These are phyloP conservation scores for Conus ventricosus DNA, from an alignment of 1,140 invertebrate species.

Conservation along the genomic window DNA sequence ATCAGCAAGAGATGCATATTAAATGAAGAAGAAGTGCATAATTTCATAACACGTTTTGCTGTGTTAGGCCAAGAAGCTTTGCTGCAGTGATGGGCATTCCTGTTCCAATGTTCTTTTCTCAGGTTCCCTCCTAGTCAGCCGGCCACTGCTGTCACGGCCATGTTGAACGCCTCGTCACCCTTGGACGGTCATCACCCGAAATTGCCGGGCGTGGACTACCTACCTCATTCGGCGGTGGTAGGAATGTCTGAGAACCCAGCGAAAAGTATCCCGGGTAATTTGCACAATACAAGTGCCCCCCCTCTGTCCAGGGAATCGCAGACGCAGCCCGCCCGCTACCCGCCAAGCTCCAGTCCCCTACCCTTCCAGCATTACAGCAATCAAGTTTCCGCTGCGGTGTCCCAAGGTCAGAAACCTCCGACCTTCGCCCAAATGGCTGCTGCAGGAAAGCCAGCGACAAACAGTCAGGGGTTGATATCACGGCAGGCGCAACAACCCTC, in stretches of 20 bases:
- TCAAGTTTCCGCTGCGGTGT: not conserved
- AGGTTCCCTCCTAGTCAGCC: not conserved
- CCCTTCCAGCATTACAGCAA: not conserved
- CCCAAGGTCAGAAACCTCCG: not conserved
- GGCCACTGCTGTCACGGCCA: constrained; percentile 16
- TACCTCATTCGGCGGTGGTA: no score
- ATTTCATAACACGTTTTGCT: no score
- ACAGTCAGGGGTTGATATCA: not conserved
- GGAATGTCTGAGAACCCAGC: no score
- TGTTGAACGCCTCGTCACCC: not conserved
- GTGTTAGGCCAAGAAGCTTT: no score
- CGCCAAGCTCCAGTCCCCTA: not conserved
- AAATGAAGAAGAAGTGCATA: no score
- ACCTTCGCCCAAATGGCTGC: not conserved
- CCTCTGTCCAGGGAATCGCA: not conserved
- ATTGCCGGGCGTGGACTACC: not conserved
- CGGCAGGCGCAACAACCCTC: not conserved
- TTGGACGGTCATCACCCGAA: not conserved
- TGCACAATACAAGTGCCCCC: not conserved
- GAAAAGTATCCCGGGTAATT: no score
- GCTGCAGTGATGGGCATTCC: no score
- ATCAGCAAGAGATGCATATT: no score
- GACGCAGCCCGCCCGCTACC: not conserved
- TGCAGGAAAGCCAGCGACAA: not conserved
- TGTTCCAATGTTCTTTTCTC: not conserved